Conservation (phyloP, 2,113 vertebrate genomes). For the Ceratotherium simum region DNA sequence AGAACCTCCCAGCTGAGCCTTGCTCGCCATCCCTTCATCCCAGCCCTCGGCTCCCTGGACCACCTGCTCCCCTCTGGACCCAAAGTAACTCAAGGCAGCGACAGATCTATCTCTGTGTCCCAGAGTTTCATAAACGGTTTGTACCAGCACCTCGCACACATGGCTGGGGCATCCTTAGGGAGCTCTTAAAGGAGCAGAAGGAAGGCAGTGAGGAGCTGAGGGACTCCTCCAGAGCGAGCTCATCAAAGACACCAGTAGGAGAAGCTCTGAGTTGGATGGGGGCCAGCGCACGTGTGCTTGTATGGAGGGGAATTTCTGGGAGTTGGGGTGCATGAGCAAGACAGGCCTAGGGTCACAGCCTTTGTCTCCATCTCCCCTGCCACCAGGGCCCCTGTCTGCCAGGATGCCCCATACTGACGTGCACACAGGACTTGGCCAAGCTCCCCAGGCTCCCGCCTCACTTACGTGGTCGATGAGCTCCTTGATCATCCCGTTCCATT, state of each 20-base stretch:
- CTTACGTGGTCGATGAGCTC: conserved; percentile 99
- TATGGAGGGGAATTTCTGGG: not conserved
- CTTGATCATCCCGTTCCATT: conserved; percentile 99
- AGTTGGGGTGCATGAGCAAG: not conserved
- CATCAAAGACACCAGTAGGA: not conserved
- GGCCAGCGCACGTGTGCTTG: fast-evolving
- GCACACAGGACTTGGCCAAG: not conserved
- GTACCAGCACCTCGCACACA: not conserved
- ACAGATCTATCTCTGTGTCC: not conserved
- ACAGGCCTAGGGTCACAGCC: not conserved
- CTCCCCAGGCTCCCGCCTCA: not conserved
- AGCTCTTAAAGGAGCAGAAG: not conserved
- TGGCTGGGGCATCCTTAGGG: not conserved
- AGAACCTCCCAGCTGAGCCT: not conserved
- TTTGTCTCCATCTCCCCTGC: not conserved
- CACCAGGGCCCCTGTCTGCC: not conserved
- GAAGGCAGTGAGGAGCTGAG: not conserved
- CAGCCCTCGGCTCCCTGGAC: not conserved
- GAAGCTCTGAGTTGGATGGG: not conserved
- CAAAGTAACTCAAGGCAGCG: not conserved
- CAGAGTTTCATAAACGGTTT: not conserved
- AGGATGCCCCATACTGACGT: not conserved
- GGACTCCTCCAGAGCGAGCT: not conserved
- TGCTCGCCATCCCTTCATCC: not conserved
- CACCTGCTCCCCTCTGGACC: not conserved